Conservation (phyloP, 2,797 vertebrate genomes). For the Echeneis naucrates region DNA sequence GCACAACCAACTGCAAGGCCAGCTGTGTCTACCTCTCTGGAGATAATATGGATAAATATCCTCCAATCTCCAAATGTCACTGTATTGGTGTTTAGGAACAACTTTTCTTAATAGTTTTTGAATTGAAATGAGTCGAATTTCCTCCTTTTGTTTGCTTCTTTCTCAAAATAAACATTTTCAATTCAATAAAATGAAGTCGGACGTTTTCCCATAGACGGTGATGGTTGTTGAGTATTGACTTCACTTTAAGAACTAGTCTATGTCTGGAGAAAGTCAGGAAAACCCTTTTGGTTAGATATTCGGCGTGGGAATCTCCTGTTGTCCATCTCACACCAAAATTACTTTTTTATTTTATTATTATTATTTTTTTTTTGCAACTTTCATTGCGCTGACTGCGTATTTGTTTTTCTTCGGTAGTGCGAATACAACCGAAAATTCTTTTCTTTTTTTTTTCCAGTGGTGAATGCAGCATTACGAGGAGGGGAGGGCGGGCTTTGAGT, state of each 20-base stretch:
- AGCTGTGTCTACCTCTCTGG: not conserved
- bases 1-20: not conserved
- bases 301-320: not conserved
- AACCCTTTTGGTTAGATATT: no score
- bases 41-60: not conserved
- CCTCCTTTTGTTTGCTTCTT: no score
- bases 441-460: not conserved
- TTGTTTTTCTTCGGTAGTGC: not conserved
- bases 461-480: slow-evolving; percentile 59
- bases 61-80: not conserved
- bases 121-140: no score
- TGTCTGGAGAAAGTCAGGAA: no score
- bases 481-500: slow-evolving; percentile 60
- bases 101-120: not conserved
- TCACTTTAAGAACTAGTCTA: no score
- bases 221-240: no score
- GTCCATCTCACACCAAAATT: not conserved
- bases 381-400: not conserved
- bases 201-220: no score
- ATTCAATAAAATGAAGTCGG: no score
- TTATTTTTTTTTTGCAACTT: no score
- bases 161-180: no score
- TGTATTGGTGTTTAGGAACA: not conserved
- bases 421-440: no score
- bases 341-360: no score